These are phyloP conservation scores for Scolopax rusticola DNA, from an alignment of 2,797 vertebrate genomes.

Conservation along the genomic window DNA sequence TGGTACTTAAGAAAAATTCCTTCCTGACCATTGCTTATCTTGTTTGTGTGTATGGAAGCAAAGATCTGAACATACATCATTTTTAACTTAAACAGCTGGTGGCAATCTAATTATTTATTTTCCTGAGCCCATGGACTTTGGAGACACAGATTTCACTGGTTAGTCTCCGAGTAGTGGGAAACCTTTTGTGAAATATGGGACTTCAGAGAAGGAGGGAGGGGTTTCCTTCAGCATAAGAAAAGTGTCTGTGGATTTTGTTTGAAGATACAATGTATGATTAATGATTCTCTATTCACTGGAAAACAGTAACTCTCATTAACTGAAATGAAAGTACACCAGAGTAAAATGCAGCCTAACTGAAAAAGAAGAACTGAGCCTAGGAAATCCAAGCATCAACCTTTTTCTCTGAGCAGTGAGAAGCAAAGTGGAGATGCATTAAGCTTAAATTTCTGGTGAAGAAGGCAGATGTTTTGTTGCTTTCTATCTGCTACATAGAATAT, in stretches of 20 bases:
- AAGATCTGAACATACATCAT: conserved; percentile 6
- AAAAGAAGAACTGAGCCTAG: neutral
- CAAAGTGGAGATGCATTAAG: neutral
- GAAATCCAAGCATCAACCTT: neutral
- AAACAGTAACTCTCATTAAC: conserved; percentile 13
- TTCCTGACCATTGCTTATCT: neutral
- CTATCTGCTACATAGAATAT: neutral
- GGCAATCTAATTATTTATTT: conserved; percentile 27
- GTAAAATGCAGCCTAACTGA: neutral
- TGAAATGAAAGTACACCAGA: neutral
- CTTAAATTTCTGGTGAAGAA: neutral
- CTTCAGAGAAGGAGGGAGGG: neutral
- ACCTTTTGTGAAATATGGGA: conserved; percentile 2
- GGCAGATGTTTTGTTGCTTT: neutral
- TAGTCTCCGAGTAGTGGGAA: neutral
- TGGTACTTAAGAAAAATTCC: neutral
- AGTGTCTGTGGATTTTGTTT: conserved; percentile 36
- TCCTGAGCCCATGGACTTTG: neutral
- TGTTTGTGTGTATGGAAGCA: neutral
- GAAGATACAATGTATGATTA: conserved; percentile 48
- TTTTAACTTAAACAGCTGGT: conserved; percentile 33
- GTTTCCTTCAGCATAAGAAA: conserved; percentile 4
- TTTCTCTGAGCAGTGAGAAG: neutral
- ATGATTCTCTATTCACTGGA: conserved; percentile 34
- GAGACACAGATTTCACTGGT: neutral